Conservation (phyloP, 2,113 vertebrate species). For the Amphilophus citrinellus region DNA sequence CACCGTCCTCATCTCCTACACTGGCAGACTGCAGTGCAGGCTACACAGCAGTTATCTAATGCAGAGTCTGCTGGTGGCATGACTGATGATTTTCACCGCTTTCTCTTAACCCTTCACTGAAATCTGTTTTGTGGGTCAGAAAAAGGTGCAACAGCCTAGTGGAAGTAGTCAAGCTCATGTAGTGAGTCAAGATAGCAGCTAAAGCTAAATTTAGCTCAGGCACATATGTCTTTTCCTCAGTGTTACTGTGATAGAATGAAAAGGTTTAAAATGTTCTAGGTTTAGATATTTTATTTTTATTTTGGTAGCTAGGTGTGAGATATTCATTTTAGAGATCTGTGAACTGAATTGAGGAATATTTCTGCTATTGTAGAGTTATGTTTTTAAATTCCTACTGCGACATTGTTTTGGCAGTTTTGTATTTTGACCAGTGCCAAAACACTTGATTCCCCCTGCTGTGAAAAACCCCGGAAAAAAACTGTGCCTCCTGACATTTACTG, state of each 20-base stretch:
- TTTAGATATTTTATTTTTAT: conserved; percentile 5
- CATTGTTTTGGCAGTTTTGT: background rate
- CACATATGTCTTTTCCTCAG: conserved; percentile 28
- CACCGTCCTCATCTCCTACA: conserved; percentile 48
- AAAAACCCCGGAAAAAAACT: background rate
- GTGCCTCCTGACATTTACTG: conserved; percentile 35
- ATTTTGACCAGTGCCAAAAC: background rate
- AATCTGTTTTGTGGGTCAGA: conserved; percentile 33
- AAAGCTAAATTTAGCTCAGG: conserved; percentile 50
- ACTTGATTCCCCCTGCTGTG: background rate
- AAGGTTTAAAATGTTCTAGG: background rate
- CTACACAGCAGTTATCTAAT: conserved; percentile 58
- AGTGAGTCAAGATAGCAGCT: conserved; percentile 28
- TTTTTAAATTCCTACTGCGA: background rate
- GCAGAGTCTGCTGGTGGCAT: conserved; percentile 55
- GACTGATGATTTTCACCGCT: conserved; percentile 40
- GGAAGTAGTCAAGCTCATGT: conserved; percentile 20
- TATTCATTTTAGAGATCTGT: background rate
- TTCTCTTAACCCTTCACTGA: conserved; percentile 23
- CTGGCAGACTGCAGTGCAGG: conserved; percentile 62
- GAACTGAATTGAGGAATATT: background rate
- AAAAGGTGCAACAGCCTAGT: background rate
- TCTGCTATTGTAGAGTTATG: background rate
- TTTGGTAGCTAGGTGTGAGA: background rate
- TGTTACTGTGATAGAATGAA: conserved; percentile 11